A percentile compares a stretch with the other conserved stretches of the same genome.
Conservation (phyloP, 2,888 invertebrate species). For the Leucoma salicis region DNA sequence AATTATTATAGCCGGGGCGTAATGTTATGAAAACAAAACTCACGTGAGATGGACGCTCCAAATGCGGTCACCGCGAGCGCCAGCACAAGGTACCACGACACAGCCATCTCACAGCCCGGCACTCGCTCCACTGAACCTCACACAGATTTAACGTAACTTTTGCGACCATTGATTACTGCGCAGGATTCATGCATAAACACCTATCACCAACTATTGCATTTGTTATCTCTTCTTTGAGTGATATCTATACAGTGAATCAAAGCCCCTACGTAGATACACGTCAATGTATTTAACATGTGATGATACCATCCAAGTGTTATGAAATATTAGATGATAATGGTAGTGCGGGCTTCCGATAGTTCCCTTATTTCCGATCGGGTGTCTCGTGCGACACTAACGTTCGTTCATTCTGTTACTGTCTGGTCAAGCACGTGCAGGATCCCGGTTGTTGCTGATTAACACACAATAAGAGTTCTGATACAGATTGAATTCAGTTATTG, state of each 20-base stretch:
- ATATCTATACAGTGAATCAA: not conserved
- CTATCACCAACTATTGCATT: constrained; percentile 3
- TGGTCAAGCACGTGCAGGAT: not conserved
- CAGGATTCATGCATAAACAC: constrained; percentile 29
- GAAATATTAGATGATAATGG: constrained; percentile 37
- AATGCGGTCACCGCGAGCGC: constrained; percentile 65
- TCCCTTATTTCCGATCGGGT: constrained; percentile 55
- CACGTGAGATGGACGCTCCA: constrained; percentile 71
- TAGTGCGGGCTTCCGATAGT: constrained; percentile 60
- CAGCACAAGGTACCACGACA: constrained; percentile 62
- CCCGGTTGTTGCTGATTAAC: not conserved
- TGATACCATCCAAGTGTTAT: constrained; percentile 14
- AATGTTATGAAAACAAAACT: constrained; percentile 45
- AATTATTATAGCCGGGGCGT: not conserved
- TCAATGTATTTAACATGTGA: constrained; percentile 33
- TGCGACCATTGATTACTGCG: constrained; percentile 56
- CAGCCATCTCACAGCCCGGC: constrained; percentile 66
- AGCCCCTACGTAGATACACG: constrained; percentile 2
- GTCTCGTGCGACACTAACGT: too few relatives aligned
- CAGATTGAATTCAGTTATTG: not conserved
- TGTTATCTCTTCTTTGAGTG: constrained; percentile 5
- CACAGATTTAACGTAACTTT: constrained; percentile 63
- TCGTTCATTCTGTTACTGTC: too few relatives aligned
- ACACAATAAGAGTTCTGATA: not conserved
- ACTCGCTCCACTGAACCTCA: constrained; percentile 62